Evolutionary conservation across 1,140 invertebrate species (phyloP).

Genomic region (Aporrectodea caliginosa): DNA sequence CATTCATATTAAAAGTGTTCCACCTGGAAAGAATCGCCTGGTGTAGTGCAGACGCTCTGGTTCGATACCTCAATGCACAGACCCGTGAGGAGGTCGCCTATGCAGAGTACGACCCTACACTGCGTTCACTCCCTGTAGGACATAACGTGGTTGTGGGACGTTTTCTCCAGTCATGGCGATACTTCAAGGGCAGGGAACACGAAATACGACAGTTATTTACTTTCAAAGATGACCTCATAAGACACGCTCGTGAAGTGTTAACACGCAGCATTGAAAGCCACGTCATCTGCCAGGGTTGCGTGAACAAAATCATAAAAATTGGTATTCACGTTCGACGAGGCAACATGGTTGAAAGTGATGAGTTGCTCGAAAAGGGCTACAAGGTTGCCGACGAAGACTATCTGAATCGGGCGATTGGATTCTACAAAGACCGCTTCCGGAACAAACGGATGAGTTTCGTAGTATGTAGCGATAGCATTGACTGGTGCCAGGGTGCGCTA

Average conservation of each 20-base stretch:
- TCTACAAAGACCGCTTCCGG: background rate
- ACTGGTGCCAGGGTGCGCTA: constrained; percentile 1
- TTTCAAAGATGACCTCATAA: background rate
- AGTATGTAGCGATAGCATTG: constrained; percentile 13
- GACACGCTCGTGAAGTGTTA: background rate
- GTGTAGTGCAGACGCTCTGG: constrained; percentile 7
- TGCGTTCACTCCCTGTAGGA: background rate
- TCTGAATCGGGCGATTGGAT: constrained; percentile 12
- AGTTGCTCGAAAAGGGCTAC: constrained; percentile 6
- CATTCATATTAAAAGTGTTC: constrained; percentile 6
- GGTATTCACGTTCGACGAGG: constrained; percentile 16
- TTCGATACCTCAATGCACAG: background rate
- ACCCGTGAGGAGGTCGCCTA: constrained; percentile 6
- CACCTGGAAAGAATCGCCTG: background rate
- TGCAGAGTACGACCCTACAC: background rate
- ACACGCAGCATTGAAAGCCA: background rate
- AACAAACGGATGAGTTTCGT: constrained; percentile 3
- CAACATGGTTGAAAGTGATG: background rate
- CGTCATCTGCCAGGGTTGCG: background rate
- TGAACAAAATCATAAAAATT: constrained; percentile 1
- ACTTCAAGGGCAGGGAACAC: background rate
- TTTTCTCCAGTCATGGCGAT: constrained; percentile 26
- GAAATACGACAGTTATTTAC: constrained; percentile 6
- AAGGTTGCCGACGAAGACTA: background rate
- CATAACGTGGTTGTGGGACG: constrained; percentile 2